Evolutionary conservation across 2,797 vertebrate species (phyloP), one percentile per base, ranked within the genome.

Genomic region (Tenualosa ilisha): DNA sequence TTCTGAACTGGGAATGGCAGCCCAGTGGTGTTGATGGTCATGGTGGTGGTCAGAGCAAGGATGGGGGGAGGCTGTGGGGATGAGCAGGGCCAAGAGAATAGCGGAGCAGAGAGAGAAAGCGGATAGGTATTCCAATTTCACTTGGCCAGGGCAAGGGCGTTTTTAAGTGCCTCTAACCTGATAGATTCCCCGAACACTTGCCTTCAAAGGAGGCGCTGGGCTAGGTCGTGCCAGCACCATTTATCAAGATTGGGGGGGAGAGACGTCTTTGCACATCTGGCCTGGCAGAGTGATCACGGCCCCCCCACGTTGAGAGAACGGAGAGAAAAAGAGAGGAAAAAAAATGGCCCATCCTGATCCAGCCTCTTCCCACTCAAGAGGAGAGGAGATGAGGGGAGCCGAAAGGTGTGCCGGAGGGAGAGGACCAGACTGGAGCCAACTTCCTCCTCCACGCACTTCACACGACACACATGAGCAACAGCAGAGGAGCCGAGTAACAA

Each of bases 1-100:
- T 89, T 81, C 83, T 81, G 90, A 92, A 89, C 89, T 61, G 88
- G 24, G 85, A 22, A 82, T 72, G 90, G 85, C 84, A 86, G 83
- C 20, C 26, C 50, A 51, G 11, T 20, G 63, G 63, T 68, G 63
- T 12, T 68, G 63, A 11, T 31, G 63, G 63, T 31, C 9, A n/a
- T 7, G 31, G 26, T 6, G 26, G 65, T 5, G 65, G 65, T 15
- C 24, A 2, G 0, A 5, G 22, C 37, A 13, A 6, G 26, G 68
- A 31, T 72, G 68, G 6, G 40, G 31, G 13, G 40, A 6, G 31
- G 13, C 13, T 40, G 2, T 49, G 7, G 0, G n/a, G 46, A 51
- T 22, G 72, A 59, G 40, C 20, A 37, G 26, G 46, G 72, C 50
- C 17, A 24, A 40, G 84, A 54, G 46, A 72, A 81, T 56, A 40